Base-by-base conservation (phyloP, 2,113 vertebrate species). In the Catharus bicknelli region DNA sequence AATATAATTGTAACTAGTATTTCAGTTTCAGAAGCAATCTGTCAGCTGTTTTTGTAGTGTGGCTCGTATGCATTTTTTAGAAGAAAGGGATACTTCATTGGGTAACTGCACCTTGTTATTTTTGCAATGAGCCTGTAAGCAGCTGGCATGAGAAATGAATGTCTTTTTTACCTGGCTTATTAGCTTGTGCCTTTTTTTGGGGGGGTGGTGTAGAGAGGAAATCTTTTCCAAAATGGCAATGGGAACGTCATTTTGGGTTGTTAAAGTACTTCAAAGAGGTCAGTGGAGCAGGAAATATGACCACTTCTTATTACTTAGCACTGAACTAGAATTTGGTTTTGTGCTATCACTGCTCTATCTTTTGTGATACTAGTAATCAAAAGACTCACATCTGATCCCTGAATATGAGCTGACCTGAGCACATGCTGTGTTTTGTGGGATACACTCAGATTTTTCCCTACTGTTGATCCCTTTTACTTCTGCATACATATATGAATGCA, bases 161-260 rank as follows among this genome's bases (percentile, higher is more conserved):
- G 27, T 68, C 18, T 16, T 67, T 84, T 83, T 70, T 15, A 34
- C 7, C 61, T 42, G 66, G 15, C n/a, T 68, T 82, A 12, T 19
- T 87, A 14, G 4, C 29, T 70, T 1, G 0, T 89, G 42, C 20
- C 9, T 69, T 51, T 54, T 62, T 32, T 32, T 5, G 2, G 1
- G 7, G 18, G 3, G 1, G 0, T 25, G 10, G 4, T 48, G 25
- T 36, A 13, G 6, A 11, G 8, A 45, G 57, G 5, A 47, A 45
- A 14, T 61, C 13, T 72, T 23, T 86, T 81, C 23, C 26, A 63
- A 67, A 78, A 42, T 42, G 45, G 15, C 36, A 45, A 13, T 19
- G 8, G 15, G 32, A 22, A 19, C 43, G 12, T 58, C 0, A 5
- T 40, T 92, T 83, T 66, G 11, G 10, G 10, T 64, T 30, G 38